Evolutionary conservation across 2,888 invertebrate species (phyloP), one percentile per base, ranked within the genome.

Genomic region (Leucozona laternaria): DNA sequence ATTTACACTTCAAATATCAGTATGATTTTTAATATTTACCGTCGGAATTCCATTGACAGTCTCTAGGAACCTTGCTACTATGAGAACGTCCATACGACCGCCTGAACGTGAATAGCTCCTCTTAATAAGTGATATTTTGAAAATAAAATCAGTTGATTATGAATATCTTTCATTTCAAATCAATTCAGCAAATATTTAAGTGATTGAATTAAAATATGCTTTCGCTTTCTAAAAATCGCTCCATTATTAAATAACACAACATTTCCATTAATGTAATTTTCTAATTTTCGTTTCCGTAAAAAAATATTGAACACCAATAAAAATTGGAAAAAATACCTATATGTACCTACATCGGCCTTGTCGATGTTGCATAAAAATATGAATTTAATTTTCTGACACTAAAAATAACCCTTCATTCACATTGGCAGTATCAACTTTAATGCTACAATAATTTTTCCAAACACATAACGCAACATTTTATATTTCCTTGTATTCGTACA

Each of bases 371-470:
- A 68, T 53, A 68, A 53, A 53, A 68, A 37, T 22, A 53, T 40
- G 5, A 20, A 37, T n/a, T 68, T 53, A 22, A 68, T 68, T 68
- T 68, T 37, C 37, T 6, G 11, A 34, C 37, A 68, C 53, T 37
- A 25, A 68, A 53, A 53, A 31, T 15, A 68, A 53, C 68, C 50
- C 50, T 68, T 68, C 37, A 37, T 53, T 53, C 37, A 22, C 25
- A 53, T 53, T 37, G 15, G 11, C 22, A 68, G 22, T 40, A 53
- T 37, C n/a, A 53, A 37, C 53, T 53, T 68, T 53, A 53, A 53
- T 68, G 68, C 37, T 22, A n/a, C 57, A 79, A 45, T 31, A 62
- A 64, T 20, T 72, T 72, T 57, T 58, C 15, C 22, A 62, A 66
- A 58, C 13, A 50, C 31, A 58, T 66, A 55, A 66, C 34, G 17